Base-by-base conservation (phyloP, 2,113 vertebrate species). In the Scolopax mira region DNA sequence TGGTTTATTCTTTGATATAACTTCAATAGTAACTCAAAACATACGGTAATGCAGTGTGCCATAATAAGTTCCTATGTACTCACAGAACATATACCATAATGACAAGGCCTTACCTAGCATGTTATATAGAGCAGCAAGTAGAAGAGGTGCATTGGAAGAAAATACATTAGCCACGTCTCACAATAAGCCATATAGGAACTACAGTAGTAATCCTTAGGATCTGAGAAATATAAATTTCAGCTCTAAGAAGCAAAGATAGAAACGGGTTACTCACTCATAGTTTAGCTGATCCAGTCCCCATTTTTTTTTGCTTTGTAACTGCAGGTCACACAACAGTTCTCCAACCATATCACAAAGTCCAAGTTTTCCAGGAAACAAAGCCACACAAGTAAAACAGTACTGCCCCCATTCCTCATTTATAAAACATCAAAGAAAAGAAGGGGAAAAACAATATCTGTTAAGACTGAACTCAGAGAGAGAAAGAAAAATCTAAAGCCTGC, bases 121-220 rank as follows among this genome's bases (percentile, higher is more conserved):
- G 0, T 28, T 58, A 30, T 0, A 33, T 24, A 33, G 0, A 61
- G 30, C 0, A 72, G 9, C 37, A 77, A 65, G 8, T 18, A 57
- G 49, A 77, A 71, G 10, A 79, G 37, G n/a, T 23, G 9, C 1
- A 0, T 37, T 46, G 8, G 22, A 30, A 81, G 54, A 39, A 87
- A 37, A 27, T 31, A 66, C 0, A 1, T 77, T 31, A 87, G 22
- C 30, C 22, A 17, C 9, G 2, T 44, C 31, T 49, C 23, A 61
- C 5, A 52, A 22, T 23, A 12, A 61, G 6, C 9, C 33, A 72
- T 19, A 41, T 4, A 78, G 37, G 9, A 72, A 44, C 30, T 8
- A 66, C 5, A 23, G 15, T 14, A 62, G 67, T 37, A 54, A 58
- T 14, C 9, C 5, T 11, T 57, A 61, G 27, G 37, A 18, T 25